Conservation (phyloP, 2,113 vertebrate species). For the Thymallus thymallus region DNA sequence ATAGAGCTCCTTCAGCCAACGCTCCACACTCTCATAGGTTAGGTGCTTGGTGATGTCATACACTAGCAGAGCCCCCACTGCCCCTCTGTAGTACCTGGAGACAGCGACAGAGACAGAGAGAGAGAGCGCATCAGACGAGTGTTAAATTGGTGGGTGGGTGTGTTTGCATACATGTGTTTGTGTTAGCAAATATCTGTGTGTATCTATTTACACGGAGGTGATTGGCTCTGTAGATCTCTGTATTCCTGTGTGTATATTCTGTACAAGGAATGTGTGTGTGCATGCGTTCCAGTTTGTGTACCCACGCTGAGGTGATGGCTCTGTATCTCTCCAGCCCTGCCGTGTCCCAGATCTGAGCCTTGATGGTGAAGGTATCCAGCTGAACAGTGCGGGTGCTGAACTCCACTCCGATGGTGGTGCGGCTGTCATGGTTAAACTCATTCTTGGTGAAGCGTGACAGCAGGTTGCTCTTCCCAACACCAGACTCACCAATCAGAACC, state of each 20-base stretch:
- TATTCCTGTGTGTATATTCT: no score
- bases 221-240: no score
- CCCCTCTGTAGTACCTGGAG: slow-evolving; percentile 90
- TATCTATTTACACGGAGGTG: no score
- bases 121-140: no score
- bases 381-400: slow-evolving; percentile 90
- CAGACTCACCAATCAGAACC: slow-evolving; percentile 86
- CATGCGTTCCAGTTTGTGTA: slow-evolving; percentile 4
- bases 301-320: slow-evolving; percentile 96
- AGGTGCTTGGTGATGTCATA: slow-evolving; percentile 97
- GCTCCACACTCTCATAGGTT: slow-evolving; percentile 92
- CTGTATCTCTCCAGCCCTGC: slow-evolving; percentile 94
- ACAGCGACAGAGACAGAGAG: no score
- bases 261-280: slow-evolving; percentile 16
- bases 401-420: slow-evolving; percentile 95
- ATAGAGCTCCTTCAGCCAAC: slow-evolving; percentile 95
- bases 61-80: slow-evolving; percentile 92
- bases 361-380: slow-evolving; percentile 79
- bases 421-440: slow-evolving; percentile 92
- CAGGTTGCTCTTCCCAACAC: slow-evolving; percentile 78
- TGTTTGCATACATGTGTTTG: background rate
- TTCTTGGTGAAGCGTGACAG: slow-evolving; percentile 90
- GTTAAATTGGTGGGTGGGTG: no score
- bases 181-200: no score
- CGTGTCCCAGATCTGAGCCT: slow-evolving; percentile 97